These are phyloP conservation scores for Steinernema scapterisci DNA, from an alignment of 2,888 invertebrate species.

Conservation along the genomic window DNA sequence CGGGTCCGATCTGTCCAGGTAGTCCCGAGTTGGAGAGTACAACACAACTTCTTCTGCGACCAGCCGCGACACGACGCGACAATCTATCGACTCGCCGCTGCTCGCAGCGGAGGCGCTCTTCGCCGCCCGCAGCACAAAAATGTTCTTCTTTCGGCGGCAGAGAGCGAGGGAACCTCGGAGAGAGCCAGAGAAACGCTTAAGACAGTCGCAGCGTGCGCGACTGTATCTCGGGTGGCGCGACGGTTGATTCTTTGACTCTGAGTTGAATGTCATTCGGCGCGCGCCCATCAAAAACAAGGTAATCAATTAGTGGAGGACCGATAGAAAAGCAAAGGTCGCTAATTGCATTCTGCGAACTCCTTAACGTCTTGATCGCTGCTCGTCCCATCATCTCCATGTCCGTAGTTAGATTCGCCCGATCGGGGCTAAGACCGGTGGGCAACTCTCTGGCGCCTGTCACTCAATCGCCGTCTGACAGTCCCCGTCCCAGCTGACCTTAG, in stretches of 20 bases:
- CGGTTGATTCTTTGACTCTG: background rate
- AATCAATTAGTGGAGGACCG: slow-evolving; percentile 20
- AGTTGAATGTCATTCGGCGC: background rate
- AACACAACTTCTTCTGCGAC: slow-evolving; percentile 26
- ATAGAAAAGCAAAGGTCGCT: background rate
- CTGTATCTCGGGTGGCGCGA: slow-evolving; percentile 1
- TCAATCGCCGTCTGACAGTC: slow-evolving; percentile 13
- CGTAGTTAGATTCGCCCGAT: background rate
- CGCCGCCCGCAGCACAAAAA: slow-evolving; percentile 21
- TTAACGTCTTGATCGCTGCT: background rate
- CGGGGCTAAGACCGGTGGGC: background rate
- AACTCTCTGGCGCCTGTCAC: slow-evolving; percentile 8
- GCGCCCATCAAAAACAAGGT: slow-evolving; percentile 19
- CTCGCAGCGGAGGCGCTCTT: background rate
- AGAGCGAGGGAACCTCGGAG: background rate
- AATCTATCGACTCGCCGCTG: slow-evolving; percentile 11
- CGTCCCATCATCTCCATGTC: no score
- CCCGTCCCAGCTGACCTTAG: background rate
- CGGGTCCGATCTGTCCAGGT: slow-evolving; percentile 6
- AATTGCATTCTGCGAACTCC: background rate
- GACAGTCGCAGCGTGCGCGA: slow-evolving; percentile 25
- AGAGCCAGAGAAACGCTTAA: background rate
- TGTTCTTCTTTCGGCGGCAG: background rate
- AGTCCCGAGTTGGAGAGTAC: slow-evolving; percentile 19
- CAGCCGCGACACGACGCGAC: slow-evolving; percentile 32